phyloP scores from a whole-genome alignment of 2,888 invertebrate genomes.

The Rugalucina vietnamica region DNA sequence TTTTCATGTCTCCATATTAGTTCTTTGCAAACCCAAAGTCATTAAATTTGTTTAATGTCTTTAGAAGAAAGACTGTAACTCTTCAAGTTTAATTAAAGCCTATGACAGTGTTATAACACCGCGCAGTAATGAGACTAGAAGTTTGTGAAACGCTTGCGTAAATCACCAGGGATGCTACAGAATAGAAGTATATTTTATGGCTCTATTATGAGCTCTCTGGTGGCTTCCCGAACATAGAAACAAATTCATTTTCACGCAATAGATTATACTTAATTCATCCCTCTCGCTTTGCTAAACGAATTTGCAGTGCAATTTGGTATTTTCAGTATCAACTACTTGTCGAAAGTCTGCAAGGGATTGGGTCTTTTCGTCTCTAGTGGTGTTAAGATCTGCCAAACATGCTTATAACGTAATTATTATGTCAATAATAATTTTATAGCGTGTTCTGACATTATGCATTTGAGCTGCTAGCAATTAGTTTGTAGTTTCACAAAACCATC shows the following conservation, averaged over 20 bases:
- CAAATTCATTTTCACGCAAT: conserved; percentile 17
- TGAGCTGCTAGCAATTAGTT: neutral
- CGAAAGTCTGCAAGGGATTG: neutral
- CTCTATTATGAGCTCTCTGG: neutral
- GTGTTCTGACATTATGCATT: neutral
- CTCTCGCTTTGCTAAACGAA: conserved; percentile 12
- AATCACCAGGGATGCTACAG: conserved; percentile 5
- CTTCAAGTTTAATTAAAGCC: conserved; percentile 4
- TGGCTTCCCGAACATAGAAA: conserved; percentile 4
- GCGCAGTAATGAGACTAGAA: neutral
- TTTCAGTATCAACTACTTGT: neutral
- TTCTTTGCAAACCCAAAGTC: neutral
- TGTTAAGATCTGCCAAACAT: neutral
- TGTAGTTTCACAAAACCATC: no score
- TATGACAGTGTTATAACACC: neutral
- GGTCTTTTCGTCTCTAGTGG: neutral
- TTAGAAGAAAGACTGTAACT: neutral
- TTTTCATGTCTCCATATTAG: neutral
- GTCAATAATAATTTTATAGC: neutral
- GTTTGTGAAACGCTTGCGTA: conserved; percentile 1
- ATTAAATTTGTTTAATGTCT: neutral
- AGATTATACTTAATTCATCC: conserved; percentile 6
- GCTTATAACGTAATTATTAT: neutral
- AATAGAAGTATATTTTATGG: conserved; percentile 13
- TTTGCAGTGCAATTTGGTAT: conserved; percentile 7